These are phyloP conservation scores for Thymelicus lineola DNA, from an alignment of 2,888 invertebrate genomes.

Conservation along the genomic window DNA sequence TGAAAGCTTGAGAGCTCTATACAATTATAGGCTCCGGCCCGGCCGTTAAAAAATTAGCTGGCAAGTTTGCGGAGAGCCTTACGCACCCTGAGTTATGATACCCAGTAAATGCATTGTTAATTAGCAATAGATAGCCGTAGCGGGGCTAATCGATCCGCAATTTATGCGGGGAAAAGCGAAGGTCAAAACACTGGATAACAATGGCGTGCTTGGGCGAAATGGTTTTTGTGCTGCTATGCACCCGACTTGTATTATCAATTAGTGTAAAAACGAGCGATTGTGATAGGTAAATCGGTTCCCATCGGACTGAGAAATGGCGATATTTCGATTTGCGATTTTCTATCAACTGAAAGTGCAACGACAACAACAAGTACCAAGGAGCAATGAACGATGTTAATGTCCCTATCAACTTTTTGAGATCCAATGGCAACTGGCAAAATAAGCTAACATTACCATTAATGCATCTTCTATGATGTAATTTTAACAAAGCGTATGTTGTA, in stretches of 20 bases:
- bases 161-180: slow-evolving; percentile 37
- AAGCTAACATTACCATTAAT: not conserved
- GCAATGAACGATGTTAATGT: not conserved
- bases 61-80: slow-evolving; percentile 12
- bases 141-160: slow-evolving; percentile 31
- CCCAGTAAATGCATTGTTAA: slow-evolving; percentile 35
- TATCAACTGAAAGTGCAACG: not conserved
- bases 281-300: slow-evolving; percentile 15
- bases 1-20: no score
- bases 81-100: slow-evolving; percentile 37
- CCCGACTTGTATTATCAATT: slow-evolving; percentile 17
- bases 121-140: slow-evolving; percentile 37
- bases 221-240: slow-evolving; percentile 20
- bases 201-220: slow-evolving; percentile 14
- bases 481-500: slow-evolving; percentile 14
- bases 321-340: not conserved
- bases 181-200: slow-evolving; percentile 35
- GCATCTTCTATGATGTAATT: slow-evolving; percentile 9
- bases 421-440: no score
- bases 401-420: no score
- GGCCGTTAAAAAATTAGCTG: not conserved
- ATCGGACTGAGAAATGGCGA: slow-evolving; percentile 6
- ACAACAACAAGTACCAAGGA: not conserved
- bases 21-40: no score
- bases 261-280: slow-evolving; percentile 20